Conservation (phyloP, 2,888 invertebrate species). For the Nephrotoma appendiculata region DNA sequence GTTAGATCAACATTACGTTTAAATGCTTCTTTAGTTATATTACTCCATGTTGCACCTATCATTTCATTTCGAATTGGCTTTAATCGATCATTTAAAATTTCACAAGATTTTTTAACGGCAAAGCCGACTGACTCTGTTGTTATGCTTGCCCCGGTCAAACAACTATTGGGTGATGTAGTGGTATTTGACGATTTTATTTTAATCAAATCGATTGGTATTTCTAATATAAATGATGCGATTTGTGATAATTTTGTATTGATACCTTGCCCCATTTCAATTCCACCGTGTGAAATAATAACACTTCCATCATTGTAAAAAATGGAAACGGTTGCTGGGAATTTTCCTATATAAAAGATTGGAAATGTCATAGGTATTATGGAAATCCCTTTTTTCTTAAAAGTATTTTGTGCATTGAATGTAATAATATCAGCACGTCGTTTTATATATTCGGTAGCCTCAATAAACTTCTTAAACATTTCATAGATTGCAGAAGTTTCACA, state of each 20-base stretch:
- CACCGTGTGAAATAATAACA: conserved; percentile 52
- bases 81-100: conserved; percentile 9
- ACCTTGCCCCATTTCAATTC: conserved; percentile 65
- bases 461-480: conserved; percentile 38
- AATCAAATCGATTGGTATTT: conserved; percentile 47
- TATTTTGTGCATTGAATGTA: conserved; percentile 44
- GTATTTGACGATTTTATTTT: conserved; percentile 46
- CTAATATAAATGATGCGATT: conserved; percentile 51
- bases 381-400: conserved; percentile 63
- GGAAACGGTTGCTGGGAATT: conserved; percentile 45
- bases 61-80: conserved; percentile 9
- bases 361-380: conserved; percentile 52
- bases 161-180: conserved; percentile 44
- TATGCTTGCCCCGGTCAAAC: conserved; percentile 48
- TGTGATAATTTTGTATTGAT: conserved; percentile 66
- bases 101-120: conserved; percentile 12
- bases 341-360: conserved; percentile 38
- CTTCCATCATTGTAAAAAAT: conserved; percentile 54
- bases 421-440: conserved; percentile 33
- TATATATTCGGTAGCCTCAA: conserved; percentile 37
- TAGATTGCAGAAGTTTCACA: conserved; percentile 32
- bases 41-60: conserved; percentile 9
- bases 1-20: conserved; percentile 15
- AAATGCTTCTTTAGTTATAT: conserved; percentile 14
- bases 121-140: conserved; percentile 47